Conservation (phyloP, 2,113 vertebrate genomes). For the Heliornis fulica region DNA sequence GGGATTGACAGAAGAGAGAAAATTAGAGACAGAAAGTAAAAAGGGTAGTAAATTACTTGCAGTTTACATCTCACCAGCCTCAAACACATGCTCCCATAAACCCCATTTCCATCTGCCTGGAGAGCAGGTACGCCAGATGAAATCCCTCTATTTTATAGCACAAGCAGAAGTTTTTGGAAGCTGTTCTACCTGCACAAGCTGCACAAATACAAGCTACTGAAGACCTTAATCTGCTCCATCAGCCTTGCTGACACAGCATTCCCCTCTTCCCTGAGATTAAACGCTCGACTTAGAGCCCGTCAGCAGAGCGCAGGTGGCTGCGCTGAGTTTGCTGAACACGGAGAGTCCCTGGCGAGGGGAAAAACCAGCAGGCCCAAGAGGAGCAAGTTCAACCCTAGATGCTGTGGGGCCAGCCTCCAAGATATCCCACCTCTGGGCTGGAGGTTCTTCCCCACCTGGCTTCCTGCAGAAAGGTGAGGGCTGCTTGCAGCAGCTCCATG, state of each 20-base stretch:
- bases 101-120: neutral
- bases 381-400: neutral
- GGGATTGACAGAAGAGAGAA: conserved; percentile 5
- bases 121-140: neutral
- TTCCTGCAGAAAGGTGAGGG: neutral
- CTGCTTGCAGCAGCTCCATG: neutral
- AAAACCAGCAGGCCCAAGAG: neutral
- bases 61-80: neutral
- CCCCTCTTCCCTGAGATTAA: neutral
- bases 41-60: neutral
- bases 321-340: neutral
- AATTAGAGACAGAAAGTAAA: conserved; percentile 17
- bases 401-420: neutral
- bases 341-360: neutral
- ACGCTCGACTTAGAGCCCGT: neutral
- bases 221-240: neutral
- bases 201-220: conserved; percentile 12
- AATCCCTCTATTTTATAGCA: neutral
- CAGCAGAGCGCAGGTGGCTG: conserved; percentile 6
- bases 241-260: conserved; percentile 6
- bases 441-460: neutral
- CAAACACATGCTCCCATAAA: conserved; percentile 10
- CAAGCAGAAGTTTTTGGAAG: neutral
- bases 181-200: neutral
- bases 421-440: neutral